A percentile compares a stretch with the other conserved stretches of the same genome.
Conservation (phyloP, 2,113 vertebrate species). For the Anser brachyrhynchus region DNA sequence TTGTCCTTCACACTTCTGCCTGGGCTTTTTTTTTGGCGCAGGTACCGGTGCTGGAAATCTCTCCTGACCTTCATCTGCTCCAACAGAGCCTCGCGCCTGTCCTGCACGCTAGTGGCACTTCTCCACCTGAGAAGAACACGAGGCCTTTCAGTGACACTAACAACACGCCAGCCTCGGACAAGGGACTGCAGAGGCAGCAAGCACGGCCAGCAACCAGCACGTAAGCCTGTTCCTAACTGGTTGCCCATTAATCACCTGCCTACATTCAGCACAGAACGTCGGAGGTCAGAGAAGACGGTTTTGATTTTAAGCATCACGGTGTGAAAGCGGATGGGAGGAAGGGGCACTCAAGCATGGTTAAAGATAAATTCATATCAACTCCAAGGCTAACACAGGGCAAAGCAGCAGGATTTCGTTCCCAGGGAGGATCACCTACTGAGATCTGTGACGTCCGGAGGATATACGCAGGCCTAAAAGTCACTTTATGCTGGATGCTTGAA, state of each 20-base stretch:
- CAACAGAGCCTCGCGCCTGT: neutral
- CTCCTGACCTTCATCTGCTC: neutral
- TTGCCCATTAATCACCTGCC: neutral
- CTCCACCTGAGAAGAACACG: neutral
- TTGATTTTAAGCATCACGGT: neutral
- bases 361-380: neutral
- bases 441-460: neutral
- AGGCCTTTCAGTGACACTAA: neutral
- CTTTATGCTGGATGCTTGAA: neutral
- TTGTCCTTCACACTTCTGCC: neutral
- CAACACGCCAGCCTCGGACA: neutral
- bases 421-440: neutral
- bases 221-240: neutral
- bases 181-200: neutral
- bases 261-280: neutral
- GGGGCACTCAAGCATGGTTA: neutral
- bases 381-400: neutral
- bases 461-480: neutral
- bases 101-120: accelerated
- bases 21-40: neutral
- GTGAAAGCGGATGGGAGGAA: neutral
- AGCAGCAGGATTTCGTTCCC: neutral
- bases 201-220: too few species aligned
- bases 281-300: neutral
- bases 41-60: neutral